These are phyloP conservation scores for Eira barbara DNA, from an alignment of 2,113 vertebrate species.

Conservation along the genomic window DNA sequence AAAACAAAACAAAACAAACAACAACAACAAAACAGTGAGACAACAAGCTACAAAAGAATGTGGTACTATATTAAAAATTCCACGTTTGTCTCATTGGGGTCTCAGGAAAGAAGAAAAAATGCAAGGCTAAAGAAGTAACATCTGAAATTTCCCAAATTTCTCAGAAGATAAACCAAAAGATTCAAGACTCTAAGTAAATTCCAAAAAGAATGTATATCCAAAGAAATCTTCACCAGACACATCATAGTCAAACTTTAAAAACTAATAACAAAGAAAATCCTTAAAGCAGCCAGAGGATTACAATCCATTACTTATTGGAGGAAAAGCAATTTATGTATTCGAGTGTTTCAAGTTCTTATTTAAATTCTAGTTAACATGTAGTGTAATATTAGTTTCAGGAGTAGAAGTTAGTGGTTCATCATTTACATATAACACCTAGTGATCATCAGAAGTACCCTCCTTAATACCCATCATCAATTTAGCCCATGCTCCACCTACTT, in stretches of 20 bases:
- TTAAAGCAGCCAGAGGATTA: background rate
- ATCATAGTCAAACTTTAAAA: background rate
- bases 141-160: background rate
- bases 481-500: background rate
- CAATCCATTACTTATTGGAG: background rate
- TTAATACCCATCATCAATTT: background rate
- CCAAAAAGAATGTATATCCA: background rate
- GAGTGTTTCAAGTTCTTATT: background rate
- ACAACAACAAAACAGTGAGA: background rate
- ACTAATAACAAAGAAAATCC: background rate
- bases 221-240: background rate
- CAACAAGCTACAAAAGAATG: background rate
- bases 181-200: background rate
- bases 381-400: background rate
- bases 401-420: background rate
- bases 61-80: background rate
- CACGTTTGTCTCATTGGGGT: background rate
- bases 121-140: background rate
- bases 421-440: background rate
- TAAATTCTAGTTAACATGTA: background rate
- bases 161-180: background rate
- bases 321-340: background rate
- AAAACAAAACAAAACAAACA: background rate
- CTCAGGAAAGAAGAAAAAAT: background rate
- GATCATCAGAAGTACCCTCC: background rate